Evolutionary conservation across 2,888 invertebrate genomes (phyloP).

Genomic region (Griposia aprilina): DNA sequence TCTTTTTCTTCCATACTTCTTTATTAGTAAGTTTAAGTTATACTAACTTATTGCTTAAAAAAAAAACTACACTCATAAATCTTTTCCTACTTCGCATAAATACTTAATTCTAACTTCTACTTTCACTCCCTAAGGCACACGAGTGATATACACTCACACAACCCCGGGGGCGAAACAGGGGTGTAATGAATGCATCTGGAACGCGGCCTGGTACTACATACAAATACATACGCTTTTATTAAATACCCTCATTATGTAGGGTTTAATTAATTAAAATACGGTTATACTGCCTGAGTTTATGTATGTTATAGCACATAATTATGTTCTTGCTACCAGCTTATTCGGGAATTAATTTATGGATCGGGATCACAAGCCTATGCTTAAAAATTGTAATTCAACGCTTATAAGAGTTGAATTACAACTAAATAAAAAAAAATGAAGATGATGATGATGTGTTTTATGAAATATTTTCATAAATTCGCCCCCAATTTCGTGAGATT

Average conservation of each 20-base stretch:
- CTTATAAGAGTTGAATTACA: too few species aligned
- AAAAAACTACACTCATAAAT: neutral
- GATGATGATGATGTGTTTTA: too few species aligned
- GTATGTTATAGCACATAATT: neutral
- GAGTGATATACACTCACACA: slow-evolving; percentile 35
- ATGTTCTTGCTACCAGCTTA: neutral
- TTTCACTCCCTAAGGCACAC: slow-evolving; percentile 29
- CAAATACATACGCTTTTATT: slow-evolving; percentile 24
- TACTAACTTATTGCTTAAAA: neutral
- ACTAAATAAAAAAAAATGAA: too few species aligned
- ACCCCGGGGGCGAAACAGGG: slow-evolving; percentile 15
- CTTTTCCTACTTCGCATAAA: neutral
- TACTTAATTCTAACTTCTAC: slow-evolving; percentile 20
- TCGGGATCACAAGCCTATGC: neutral
- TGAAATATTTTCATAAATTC: too few species aligned
- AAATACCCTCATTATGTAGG: slow-evolving; percentile 19
- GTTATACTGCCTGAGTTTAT: neutral
- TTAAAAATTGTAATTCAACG: neutral
- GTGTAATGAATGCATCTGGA: slow-evolving; percentile 63
- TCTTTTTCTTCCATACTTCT: too few species aligned
- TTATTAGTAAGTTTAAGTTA: too few species aligned
- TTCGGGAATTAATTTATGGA: neutral
- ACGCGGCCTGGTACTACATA: slow-evolving; percentile 26
- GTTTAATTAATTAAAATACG: slow-evolving; percentile 51
- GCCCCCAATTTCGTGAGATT: neutral